Percentiles rank a stretch among this genome's conserved stretches.
These are phyloP conservation scores for Napeogenes inachia DNA, from an alignment of 2,888 invertebrate species.

Conservation along the genomic window DNA sequence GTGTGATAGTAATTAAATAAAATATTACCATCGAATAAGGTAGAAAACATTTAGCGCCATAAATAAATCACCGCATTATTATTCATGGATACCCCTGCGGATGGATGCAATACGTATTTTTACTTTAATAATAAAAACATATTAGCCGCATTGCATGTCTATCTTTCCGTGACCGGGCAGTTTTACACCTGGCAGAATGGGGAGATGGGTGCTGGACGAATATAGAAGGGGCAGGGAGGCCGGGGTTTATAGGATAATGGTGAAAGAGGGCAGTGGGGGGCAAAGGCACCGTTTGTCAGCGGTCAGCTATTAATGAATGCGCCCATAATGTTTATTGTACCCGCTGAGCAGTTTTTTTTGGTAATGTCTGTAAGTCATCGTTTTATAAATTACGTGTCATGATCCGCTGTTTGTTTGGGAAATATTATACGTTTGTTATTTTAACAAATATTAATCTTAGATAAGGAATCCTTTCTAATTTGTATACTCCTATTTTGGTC, in stretches of 20 bases:
- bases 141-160: constrained; percentile 76
- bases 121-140: constrained; percentile 75
- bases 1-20: constrained; percentile 6
- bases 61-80: constrained; percentile 72
- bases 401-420: constrained; percentile 26
- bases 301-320: constrained; percentile 74
- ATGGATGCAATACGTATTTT: constrained; percentile 66
- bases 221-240: constrained; percentile 40
- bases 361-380: constrained; percentile 62
- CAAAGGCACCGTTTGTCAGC: constrained; percentile 68
- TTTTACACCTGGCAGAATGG: constrained; percentile 73
- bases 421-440: constrained; percentile 13
- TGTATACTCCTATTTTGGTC: no score
- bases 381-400: constrained; percentile 63
- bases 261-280: constrained; percentile 49
- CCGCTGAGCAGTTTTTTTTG: constrained; percentile 63
- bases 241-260: constrained; percentile 52
- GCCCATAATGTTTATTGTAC: constrained; percentile 71
- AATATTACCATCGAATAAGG: constrained; percentile 11
- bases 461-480: no score
- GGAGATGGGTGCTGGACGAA: constrained; percentile 37
- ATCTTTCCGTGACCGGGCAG: constrained; percentile 74
- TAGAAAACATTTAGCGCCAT: constrained; percentile 32
- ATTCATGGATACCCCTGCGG: constrained; percentile 62
- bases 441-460: no score